These are phyloP conservation scores for Danio choprae DNA, from an alignment of 2,797 vertebrate genomes.

Conservation along the genomic window DNA sequence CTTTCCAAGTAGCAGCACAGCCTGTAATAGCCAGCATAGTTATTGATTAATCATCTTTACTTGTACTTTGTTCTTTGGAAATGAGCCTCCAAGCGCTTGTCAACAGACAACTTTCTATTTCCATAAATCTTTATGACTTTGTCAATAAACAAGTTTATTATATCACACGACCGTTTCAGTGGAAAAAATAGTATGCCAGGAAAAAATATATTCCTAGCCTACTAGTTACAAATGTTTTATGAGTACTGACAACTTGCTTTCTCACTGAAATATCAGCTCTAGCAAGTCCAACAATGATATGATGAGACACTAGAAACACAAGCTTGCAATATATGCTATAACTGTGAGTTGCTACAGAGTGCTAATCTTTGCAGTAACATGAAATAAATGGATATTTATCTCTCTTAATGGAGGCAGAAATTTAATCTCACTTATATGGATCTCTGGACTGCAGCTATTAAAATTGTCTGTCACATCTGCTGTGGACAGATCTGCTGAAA, in stretches of 20 bases:
- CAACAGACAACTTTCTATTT: slow-evolving; percentile 25
- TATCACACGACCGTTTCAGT: not conserved
- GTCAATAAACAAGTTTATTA: slow-evolving; percentile 25
- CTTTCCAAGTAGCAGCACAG: not conserved
- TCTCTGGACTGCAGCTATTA: slow-evolving; percentile 14
- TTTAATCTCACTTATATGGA: slow-evolving; percentile 9
- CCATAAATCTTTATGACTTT: slow-evolving; percentile 43
- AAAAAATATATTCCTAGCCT: not conserved
- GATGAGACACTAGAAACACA: slow-evolving; percentile 4
- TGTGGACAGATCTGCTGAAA: slow-evolving; percentile 61
- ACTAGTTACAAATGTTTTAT: not conserved
- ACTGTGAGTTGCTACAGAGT: not conserved
- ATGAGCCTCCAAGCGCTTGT: slow-evolving; percentile 29
- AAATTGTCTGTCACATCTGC: slow-evolving; percentile 58
- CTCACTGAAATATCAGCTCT: not conserved
- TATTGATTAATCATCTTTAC: slow-evolving; percentile 39
- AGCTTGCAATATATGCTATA: not conserved
- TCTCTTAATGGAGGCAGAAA: not conserved
- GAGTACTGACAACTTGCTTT: slow-evolving; percentile 8
- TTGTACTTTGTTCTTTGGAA: slow-evolving; percentile 38
- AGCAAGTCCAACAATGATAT: not conserved
- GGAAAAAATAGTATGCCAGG: not conserved
- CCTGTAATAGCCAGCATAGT: slow-evolving; percentile 13
- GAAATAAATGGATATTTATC: slow-evolving; percentile 24
- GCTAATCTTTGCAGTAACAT: not conserved